Conservation (phyloP, 2,888 invertebrate genomes). For the Tetranychus truncatus region DNA sequence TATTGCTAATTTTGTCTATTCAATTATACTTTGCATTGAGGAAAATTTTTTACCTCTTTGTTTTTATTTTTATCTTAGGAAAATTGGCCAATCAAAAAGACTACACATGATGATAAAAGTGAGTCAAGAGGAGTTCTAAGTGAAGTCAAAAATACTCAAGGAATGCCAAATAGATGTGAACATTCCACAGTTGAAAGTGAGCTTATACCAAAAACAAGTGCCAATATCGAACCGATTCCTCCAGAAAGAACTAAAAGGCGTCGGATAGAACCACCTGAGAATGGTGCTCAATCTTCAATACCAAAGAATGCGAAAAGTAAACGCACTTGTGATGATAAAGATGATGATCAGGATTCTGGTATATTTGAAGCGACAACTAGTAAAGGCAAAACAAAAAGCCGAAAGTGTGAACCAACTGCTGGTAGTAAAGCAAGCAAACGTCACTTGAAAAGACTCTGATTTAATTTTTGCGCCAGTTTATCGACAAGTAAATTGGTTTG, state of each 20-base stretch:
- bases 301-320: background rate
- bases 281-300: background rate
- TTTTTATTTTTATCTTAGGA: background rate
- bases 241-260: background rate
- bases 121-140: background rate
- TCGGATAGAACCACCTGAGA: background rate
- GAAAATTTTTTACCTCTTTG: background rate
- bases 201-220: background rate
- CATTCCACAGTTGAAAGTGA: background rate
- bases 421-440: slow-evolving; percentile 11
- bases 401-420: background rate
- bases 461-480: background rate
- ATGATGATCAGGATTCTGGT: background rate
- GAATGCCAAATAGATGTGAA: background rate
- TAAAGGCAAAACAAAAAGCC: slow-evolving; percentile 4
- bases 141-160: background rate
- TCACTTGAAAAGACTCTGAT: background rate
- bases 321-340: background rate
- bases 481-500: background rate
- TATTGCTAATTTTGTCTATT: background rate
- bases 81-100: slow-evolving; percentile 13
- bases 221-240: background rate
- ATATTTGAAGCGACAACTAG: background rate
- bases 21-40: background rate
- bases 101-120: background rate